A percentile compares a stretch with the other conserved stretches of the same genome.
These are phyloP conservation scores for Pelagia noctiluca DNA, from an alignment of 30 jellyfish, hydroid and myxozoan genomes.

Conservation along the genomic window DNA sequence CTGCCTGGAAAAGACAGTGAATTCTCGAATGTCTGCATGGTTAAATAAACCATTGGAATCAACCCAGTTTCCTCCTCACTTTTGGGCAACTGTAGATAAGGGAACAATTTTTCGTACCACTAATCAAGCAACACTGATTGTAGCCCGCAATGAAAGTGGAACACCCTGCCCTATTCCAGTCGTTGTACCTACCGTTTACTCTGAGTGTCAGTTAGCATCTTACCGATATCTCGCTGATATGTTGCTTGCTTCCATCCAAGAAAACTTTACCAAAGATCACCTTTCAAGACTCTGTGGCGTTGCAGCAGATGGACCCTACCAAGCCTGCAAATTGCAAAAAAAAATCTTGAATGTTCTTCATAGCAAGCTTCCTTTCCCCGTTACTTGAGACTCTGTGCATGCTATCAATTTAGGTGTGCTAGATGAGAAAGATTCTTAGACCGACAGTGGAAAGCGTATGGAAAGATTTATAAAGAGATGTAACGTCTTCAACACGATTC, in stretches of 20 bases:
- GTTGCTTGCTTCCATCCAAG: not conserved
- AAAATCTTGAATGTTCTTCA: not conserved
- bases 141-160: slow-evolving; percentile 15
- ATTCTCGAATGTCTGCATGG: slow-evolving; percentile 19
- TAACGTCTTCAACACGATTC: slow-evolving; percentile 24
- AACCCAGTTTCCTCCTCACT: slow-evolving; percentile 38
- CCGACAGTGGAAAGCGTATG: slow-evolving; percentile 26
- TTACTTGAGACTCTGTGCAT: slow-evolving; percentile 47
- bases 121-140: not conserved
- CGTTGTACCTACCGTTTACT: not conserved
- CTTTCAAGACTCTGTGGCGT: not conserved
- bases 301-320: not conserved
- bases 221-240: not conserved
- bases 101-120: not conserved
- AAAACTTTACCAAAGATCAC: not conserved
- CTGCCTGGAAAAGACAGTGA: not conserved
- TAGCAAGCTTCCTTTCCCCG: slow-evolving; percentile 6
- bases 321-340: not conserved
- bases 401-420: slow-evolving; percentile 5
- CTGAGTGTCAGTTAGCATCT: slow-evolving; percentile 2
- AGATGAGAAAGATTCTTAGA: slow-evolving; percentile 6
- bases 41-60: slow-evolving; percentile 35
- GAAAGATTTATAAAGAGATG: slow-evolving; percentile 13
- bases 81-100: slow-evolving; percentile 22
- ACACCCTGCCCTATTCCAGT: slow-evolving; percentile 4